Evolutionary conservation across 2,797 vertebrate species (phyloP), one percentile per base, ranked within the genome.

Genomic region (Rachycentron canadum): DNA sequence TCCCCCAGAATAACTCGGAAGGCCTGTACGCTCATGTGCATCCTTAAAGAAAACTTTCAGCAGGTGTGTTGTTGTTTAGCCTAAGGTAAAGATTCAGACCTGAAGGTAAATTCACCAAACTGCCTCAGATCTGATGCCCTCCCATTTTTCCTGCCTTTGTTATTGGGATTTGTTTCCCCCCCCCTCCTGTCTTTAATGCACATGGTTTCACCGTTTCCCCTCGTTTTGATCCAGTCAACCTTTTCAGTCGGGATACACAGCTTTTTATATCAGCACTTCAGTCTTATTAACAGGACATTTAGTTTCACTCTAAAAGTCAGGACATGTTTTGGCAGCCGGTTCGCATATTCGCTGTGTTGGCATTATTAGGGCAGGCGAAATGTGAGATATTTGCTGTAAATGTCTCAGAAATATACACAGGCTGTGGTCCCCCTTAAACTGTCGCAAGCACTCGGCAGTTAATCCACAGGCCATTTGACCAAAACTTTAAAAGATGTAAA

Each of bases 1-100:
- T 86, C 93, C 91, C 91, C 82, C 88, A 87, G 91, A 92, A 90
- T 85, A 93, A 88, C 86, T 88, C 78, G 81, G 89, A 88, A 85
- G 83, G 77, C 79, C 90, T 88, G 87, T 84, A 91, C 83, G 76
- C 87, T 90, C 83, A 79, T 88, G 89, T 83, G 86, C 85, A 89
- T 93, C 92, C 91, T 93, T 90, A 90, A 90, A 91, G 87, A 89
- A 91, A 93, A 92, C 88, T 92, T 93, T 88, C 88, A 88, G 91
- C 85, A 88, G 89, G 88, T 88, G 85, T 90, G 91, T 85, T 89
- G 90, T 92, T 91, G 93, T 91, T 91, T 91, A 89, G 89, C 89
- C 89, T 88, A 85, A 89, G 91, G 90, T 93, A 90, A 91, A 92
- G 85, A 86, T 79, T 89, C 83, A 86, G 72, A 85, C 88, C 91